Evolutionary conservation across 2,797 vertebrate genomes (phyloP).

Genomic region (Ctenopoma kingsleyae): DNA sequence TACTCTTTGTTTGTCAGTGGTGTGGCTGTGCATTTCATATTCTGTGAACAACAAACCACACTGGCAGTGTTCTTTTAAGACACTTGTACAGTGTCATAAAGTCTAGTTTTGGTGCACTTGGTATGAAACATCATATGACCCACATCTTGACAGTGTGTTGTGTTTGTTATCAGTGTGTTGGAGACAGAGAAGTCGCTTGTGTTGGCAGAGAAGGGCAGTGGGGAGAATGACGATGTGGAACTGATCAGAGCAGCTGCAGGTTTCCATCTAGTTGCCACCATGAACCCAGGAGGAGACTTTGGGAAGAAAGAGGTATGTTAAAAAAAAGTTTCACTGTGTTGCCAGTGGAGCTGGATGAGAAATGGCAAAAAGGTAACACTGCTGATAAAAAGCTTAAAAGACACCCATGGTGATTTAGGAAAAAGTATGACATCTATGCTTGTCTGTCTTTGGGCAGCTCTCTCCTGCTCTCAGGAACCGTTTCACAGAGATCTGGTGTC

Average conservation of each 20-base stretch:
- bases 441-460: slow-evolving; percentile 82
- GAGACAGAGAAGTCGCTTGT: slow-evolving; percentile 94
- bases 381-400: not conserved
- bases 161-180: slow-evolving; percentile 86
- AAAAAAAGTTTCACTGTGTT: not conserved
- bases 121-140: too few relatives aligned
- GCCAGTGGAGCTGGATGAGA: not conserved
- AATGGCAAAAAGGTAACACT: not conserved
- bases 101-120: not conserved
- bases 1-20: too few relatives aligned
- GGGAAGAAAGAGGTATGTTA: slow-evolving; percentile 96
- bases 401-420: too few relatives aligned
- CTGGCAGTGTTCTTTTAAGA: too few relatives aligned
- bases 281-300: slow-evolving; percentile 99
- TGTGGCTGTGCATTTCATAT: too few relatives aligned
- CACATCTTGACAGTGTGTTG: not conserved
- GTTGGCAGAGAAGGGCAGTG: slow-evolving; percentile 94
- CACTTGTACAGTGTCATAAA: not conserved
- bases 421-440: slow-evolving; percentile 11
- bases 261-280: slow-evolving; percentile 94
- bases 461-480: slow-evolving; percentile 96
- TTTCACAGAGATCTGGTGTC: slow-evolving; percentile 99
- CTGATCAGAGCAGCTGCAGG: slow-evolving; percentile 87
- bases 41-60: too few relatives aligned
- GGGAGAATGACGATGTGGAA: slow-evolving; percentile 90